A percentile compares a stretch with the other conserved stretches of the same genome.
Evolutionary conservation across 2,797 vertebrate species (phyloP).

Genomic region (Xiphophorus birchmanni): DNA sequence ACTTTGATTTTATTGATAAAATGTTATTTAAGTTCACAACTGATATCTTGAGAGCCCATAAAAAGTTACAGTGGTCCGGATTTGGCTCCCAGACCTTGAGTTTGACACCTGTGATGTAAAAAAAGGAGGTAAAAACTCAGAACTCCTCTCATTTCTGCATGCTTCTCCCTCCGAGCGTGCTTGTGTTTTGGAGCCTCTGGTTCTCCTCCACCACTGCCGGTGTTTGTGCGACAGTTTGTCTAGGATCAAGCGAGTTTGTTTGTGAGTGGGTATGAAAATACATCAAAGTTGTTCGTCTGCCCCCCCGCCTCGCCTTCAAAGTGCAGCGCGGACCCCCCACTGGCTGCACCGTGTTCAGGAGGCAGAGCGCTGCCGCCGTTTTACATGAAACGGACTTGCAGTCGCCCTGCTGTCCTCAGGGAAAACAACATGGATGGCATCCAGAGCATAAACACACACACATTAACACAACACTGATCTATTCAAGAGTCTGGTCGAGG

Average conservation of each 20-base stretch:
- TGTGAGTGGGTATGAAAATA: constrained; percentile 14
- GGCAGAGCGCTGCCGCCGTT: constrained; percentile 10
- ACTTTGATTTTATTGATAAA: no score
- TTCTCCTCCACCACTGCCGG: background rate
- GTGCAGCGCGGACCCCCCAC: constrained; percentile 16
- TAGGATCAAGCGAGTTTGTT: constrained; percentile 24
- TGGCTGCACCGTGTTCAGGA: constrained; percentile 16
- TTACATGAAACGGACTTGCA: constrained; percentile 10
- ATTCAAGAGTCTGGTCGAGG: constrained; percentile 72
- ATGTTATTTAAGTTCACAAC: no score
- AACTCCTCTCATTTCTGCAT: background rate
- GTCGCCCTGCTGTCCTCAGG: constrained; percentile 15
- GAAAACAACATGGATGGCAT: constrained; percentile 25
- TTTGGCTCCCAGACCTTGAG: no score
- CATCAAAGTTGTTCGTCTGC: constrained; percentile 22
- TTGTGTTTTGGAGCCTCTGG: constrained; percentile 1
- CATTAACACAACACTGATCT: constrained; percentile 59
- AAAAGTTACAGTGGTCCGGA: no score
- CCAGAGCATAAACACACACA: constrained; percentile 28
- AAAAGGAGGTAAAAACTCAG: background rate
- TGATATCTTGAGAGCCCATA: no score
- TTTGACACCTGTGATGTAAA: background rate
- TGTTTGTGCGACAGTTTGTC: constrained; percentile 1
- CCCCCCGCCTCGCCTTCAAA: constrained; percentile 26
- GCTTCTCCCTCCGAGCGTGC: background rate